Evolutionary conservation across 92 coral and sea anemone genomes (phyloP).

Genomic region (Zoanthus gigantus): DNA sequence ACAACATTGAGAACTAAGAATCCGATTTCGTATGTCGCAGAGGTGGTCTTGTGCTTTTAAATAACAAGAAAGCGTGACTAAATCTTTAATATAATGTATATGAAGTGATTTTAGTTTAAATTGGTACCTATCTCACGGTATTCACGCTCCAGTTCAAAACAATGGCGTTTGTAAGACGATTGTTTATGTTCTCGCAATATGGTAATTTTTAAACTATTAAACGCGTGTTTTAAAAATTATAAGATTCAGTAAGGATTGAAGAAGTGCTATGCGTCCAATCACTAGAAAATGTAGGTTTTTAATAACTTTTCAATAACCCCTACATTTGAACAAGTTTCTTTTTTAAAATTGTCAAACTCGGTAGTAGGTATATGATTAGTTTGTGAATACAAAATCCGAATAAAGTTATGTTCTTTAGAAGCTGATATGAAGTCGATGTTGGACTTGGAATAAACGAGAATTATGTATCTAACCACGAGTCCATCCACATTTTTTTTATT

Average conservation of each 20-base stretch:
- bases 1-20: background rate
- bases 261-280: background rate
- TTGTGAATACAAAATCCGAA: background rate
- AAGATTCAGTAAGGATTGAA: background rate
- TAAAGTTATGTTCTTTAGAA: too few species aligned
- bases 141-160: background rate
- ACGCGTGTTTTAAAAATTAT: background rate
- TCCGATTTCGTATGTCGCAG: background rate
- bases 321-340: background rate
- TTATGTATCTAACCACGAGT: background rate
- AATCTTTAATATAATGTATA: slow-evolving; percentile 25
- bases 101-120: slow-evolving; percentile 4
- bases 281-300: background rate
- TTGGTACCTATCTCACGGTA: background rate
- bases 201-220: background rate
- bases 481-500: background rate
- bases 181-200: background rate
- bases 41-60: slow-evolving; percentile 10
- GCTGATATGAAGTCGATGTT: too few species aligned
- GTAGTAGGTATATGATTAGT: background rate
- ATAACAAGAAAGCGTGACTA: slow-evolving; percentile 38
- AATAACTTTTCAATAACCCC: background rate
- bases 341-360: background rate
- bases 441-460: background rate
- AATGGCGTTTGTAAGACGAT: background rate